Conservation (phyloP, 2,797 vertebrate species). For the Galagoides demidoff region DNA sequence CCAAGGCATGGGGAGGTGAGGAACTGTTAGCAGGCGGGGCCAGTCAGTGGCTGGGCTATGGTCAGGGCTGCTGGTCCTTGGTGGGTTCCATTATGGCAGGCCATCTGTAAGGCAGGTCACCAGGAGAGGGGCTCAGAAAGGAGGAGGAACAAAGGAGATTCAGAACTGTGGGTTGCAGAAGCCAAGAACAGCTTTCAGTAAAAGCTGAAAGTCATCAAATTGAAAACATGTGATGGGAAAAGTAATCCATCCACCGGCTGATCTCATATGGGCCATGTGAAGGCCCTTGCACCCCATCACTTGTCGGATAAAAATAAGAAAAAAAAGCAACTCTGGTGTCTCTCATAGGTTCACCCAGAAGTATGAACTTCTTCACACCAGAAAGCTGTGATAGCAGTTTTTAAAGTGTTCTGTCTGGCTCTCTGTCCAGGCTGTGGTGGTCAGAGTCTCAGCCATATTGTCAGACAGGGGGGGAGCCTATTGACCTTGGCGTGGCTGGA, state of each 20-base stretch:
- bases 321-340: too few relatives aligned
- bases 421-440: neutral
- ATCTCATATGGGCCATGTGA: neutral
- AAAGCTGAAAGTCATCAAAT: neutral
- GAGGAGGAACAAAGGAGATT: neutral
- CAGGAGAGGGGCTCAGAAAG: neutral
- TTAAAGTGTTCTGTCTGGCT: neutral
- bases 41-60: neutral
- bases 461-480: rapidly evolving
- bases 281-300: neutral
- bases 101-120: neutral
- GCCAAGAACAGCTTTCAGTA: neutral
- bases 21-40: neutral
- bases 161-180: neutral
- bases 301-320: neutral
- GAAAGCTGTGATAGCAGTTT: neutral
- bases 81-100: rapidly evolving
- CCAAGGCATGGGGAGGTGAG: neutral
- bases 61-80: neutral
- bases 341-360: neutral
- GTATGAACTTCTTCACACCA: neutral
- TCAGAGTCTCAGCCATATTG: neutral
- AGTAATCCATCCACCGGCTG: neutral
- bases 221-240: neutral
- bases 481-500: neutral